A percentile compares a stretch with the other conserved stretches of the same genome.
These are phyloP conservation scores for Hypomecis punctinalis DNA, from an alignment of 2,888 invertebrate species.

Conservation along the genomic window DNA sequence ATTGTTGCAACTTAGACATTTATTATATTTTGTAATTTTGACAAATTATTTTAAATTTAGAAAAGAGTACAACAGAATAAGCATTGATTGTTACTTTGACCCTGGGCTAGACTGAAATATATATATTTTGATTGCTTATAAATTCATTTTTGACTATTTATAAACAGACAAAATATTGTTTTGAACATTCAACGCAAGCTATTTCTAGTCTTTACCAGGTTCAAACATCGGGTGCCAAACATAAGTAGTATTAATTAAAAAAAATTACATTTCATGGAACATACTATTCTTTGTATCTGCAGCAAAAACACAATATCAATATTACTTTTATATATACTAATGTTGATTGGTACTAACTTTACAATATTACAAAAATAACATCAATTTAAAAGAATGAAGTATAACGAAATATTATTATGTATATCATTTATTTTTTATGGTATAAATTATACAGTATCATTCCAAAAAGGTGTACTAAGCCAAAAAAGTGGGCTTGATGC, in stretches of 20 bases:
- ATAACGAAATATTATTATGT: not conserved
- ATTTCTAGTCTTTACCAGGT: conserved; percentile 41
- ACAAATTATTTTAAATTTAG: not conserved
- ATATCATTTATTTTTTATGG: no score
- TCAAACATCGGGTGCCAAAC: conserved; percentile 41
- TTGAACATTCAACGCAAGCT: not conserved
- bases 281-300: no score
- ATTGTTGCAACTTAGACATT: no score
- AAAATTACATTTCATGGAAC: no score
- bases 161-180: no score
- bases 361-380: not conserved
- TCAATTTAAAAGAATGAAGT: not conserved
- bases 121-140: not conserved
- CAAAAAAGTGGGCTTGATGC: no score
- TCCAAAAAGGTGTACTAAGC: no score
- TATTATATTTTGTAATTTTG: no score
- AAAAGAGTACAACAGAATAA: not conserved
- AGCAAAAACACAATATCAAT: no score
- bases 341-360: not conserved
- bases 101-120: conserved; percentile 41
- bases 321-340: no score
- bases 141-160: not conserved
- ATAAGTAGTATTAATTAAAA: no score
- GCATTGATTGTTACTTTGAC: conserved; percentile 34
- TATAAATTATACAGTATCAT: not conserved